Conservation (phyloP, 2,113 vertebrate species). For the Danio rerio region GRCz12tu NC_133179.1:3234501-3235000, state of each 20-base stretch:
- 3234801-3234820: slow-evolving; percentile 30
- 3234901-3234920: slow-evolving; percentile 27
- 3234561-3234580: not conserved
- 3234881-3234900: slow-evolving; percentile 26
- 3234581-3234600: too few species aligned
- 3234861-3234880: not conserved
- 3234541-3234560: slow-evolving; percentile 12
- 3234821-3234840: slow-evolving; percentile 18
- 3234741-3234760: not conserved
- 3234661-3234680: not conserved
- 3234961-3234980: not conserved
- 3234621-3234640: not conserved
- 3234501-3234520: slow-evolving; percentile 57
- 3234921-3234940: not conserved
- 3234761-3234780: slow-evolving; percentile 18
- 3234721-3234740: not conserved
- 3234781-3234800: not conserved
- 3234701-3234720: slow-evolving; percentile 9
- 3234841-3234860: too few species aligned
- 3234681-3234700: too few species aligned
- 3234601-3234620: not conserved
- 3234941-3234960: not conserved
- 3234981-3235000: not conserved
- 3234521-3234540: slow-evolving; percentile 61
- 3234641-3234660: too few species aligned